Base-by-base conservation (phyloP, 2,797 vertebrate species). In the Anniella stebbinsi region DNA sequence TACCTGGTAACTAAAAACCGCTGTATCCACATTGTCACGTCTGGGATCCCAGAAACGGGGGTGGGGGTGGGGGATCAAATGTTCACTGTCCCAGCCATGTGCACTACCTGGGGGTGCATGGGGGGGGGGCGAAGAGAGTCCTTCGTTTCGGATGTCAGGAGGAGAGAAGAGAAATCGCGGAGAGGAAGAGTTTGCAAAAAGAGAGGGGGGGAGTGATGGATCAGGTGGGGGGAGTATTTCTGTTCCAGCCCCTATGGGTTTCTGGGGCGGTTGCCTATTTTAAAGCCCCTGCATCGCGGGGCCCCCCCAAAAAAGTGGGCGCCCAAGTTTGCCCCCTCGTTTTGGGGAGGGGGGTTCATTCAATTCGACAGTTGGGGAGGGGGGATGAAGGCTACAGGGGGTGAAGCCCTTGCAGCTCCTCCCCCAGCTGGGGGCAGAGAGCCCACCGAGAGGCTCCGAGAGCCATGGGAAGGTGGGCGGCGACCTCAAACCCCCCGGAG, bases 21-120 rank as follows among this genome's bases (percentile, higher is more conserved):
- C 95, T 95, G 96, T 91, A 97, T 97, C 97, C 97, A 97, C 97
- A 97, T 97, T 94, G 95, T 97, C 97, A 96, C 96, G 97, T 95
- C 92, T 93, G 92, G 30, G 88, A 88, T 87, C 87, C 83, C 92
- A 4, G 82, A 18, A n/a, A 10, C 0, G 60, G 45, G 67, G 21
- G 54, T 25, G 1, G 54, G 21, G 28, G 67, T 80, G 41, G 88
- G 93, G 92, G 87, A 88, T 97, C 96, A 97, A 92, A 96, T 92
- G 90, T 90, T 51, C 93, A 92, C 90, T 76, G 92, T 94, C 94
- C 94, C 88, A 89, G 95, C 96, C 96, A 96, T 96, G 86, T 80
- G 94, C 91, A 93, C 84, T 48, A 41, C 80, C 36, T 9, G 25
- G 11, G 69, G 28, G 60, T 13, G n/a, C 36, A 28, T 38, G 17